phyloP scores from a whole-genome alignment of 2,888 invertebrate genomes.

The Rapana venosa region DNA sequence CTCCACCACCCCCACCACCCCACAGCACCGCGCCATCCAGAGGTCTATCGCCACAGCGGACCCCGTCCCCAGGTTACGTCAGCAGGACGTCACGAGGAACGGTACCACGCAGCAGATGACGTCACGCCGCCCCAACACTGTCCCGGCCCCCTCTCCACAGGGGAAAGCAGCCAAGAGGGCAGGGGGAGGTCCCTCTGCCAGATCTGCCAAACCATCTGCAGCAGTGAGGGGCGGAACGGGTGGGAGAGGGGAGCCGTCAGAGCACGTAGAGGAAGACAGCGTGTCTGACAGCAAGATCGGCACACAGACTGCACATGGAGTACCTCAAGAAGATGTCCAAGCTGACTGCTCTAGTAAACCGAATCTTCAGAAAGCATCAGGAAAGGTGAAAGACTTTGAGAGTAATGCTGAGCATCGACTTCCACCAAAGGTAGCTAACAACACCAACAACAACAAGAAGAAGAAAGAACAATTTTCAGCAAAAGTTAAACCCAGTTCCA shows the following conservation, averaged over 20 bases:
- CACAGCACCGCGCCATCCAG: slow-evolving; percentile 55
- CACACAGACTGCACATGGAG: background rate
- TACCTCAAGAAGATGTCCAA: background rate
- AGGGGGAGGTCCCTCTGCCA: too few species aligned
- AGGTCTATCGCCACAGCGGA: slow-evolving; percentile 52
- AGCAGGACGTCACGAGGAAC: slow-evolving; percentile 57
- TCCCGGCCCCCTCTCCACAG: slow-evolving; percentile 51
- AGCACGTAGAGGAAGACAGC: background rate
- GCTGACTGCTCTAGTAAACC: background rate
- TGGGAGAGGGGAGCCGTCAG: background rate
- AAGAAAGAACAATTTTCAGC: too few species aligned
- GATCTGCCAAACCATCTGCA: too few species aligned
- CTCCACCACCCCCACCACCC: slow-evolving; percentile 58
- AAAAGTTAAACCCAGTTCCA: too few species aligned
- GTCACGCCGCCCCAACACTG: slow-evolving; percentile 54
- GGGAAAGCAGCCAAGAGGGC: background rate
- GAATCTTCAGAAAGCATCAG: background rate
- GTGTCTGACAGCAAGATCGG: background rate
- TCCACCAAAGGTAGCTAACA: too few species aligned
- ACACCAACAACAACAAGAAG: too few species aligned
- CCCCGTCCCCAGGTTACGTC: slow-evolving; percentile 55
- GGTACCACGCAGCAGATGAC: slow-evolving; percentile 43
- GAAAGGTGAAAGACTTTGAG: background rate
- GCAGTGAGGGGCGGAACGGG: background rate
- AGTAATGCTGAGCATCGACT: too few species aligned